A percentile compares a stretch with the other conserved stretches of the same genome.
Conservation (phyloP, 1,140 invertebrate species). For the Drosophila ogumai region DNA sequence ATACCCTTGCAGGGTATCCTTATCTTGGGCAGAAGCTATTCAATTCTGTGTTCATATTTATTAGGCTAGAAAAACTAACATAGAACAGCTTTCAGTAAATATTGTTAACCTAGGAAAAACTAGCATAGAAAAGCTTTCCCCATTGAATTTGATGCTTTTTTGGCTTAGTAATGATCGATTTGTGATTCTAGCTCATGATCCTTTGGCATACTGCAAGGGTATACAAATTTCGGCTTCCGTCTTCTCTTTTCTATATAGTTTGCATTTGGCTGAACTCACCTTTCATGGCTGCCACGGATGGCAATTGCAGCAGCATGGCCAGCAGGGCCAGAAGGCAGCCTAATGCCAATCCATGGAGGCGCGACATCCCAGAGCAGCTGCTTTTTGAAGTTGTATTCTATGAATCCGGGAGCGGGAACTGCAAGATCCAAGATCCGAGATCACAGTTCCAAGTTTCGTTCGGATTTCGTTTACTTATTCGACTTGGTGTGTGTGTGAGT, state of each 20-base stretch:
- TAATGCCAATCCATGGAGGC: slow-evolving; percentile 65
- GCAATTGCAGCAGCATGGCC: slow-evolving; percentile 68
- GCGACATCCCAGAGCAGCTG: slow-evolving; percentile 74
- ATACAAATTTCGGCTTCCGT: no score
- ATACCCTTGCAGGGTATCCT: no score
- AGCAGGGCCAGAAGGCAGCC: slow-evolving; percentile 49
- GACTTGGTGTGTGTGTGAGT: slow-evolving; percentile 31
- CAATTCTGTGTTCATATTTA: no score
- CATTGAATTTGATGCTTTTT: no score
- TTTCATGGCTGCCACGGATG: slow-evolving; percentile 70
- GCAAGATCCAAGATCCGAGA: slow-evolving; percentile 19
- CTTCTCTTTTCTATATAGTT: background rate
- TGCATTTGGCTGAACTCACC: slow-evolving; percentile 52
- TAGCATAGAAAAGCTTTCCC: no score
- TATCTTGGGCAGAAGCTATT: no score
- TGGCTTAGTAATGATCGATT: no score
- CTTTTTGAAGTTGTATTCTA: slow-evolving; percentile 68
- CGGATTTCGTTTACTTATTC: slow-evolving; percentile 45
- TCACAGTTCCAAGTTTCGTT: slow-evolving; percentile 36
- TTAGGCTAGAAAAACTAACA: no score
- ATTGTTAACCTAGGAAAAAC: no score
- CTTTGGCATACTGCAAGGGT: no score
- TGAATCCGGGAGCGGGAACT: slow-evolving; percentile 22
- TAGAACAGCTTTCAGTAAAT: no score
- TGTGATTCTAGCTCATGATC: no score